phyloP scores from a whole-genome alignment of 2,113 vertebrate genomes.

The Dipodomys merriami region DNA sequence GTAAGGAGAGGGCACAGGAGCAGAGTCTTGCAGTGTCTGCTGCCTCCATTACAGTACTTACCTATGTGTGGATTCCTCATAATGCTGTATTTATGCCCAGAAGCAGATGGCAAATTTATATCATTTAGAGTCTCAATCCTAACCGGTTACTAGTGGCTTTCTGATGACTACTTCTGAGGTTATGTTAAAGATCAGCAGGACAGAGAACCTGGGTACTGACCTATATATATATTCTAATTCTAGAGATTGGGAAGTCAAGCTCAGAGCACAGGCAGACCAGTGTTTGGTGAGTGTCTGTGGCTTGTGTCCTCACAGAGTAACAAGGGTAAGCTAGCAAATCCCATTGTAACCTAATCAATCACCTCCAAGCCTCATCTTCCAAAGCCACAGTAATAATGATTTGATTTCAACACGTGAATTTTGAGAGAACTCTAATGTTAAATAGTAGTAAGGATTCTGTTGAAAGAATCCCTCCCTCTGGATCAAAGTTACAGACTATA shows the following conservation, averaged over 20 bases:
- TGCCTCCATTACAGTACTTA: accelerated
- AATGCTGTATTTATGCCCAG: background rate
- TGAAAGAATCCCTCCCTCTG: background rate
- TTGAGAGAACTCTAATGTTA: background rate
- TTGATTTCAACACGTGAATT: background rate
- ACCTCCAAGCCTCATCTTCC: background rate
- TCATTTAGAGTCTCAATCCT: background rate
- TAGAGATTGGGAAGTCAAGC: background rate
- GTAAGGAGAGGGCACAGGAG: background rate
- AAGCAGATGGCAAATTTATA: background rate
- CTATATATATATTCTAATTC: background rate
- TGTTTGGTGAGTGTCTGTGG: background rate
- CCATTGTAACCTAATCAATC: background rate
- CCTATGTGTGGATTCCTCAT: background rate
- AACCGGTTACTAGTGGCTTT: background rate
- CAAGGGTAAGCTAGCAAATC: background rate
- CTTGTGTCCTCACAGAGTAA: background rate
- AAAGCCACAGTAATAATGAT: background rate
- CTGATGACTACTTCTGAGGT: background rate
- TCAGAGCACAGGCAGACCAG: no score
- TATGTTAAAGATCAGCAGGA: background rate
- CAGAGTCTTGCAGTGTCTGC: background rate
- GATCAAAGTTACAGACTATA: background rate
- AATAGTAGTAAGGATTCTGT: background rate
- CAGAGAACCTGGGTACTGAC: background rate